Base-by-base conservation (phyloP, 2,113 vertebrate species). In the Hypomesus transpacificus region DNA sequence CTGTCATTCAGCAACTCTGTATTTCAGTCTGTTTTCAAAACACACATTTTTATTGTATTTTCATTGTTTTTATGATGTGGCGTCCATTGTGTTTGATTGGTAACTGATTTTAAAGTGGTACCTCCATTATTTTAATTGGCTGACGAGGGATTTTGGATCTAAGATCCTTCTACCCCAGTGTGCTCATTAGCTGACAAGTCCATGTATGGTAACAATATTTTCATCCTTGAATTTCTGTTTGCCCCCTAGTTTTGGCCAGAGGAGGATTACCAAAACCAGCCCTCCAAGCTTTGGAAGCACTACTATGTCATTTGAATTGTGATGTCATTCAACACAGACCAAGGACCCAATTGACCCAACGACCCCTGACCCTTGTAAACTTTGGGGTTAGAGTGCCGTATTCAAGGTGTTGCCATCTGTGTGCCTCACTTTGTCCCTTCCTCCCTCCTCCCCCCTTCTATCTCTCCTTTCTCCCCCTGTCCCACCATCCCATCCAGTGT, bases 371-470 rank as follows among this genome's bases (percentile, higher is more conserved):
- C 87, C 87, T 80, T 84, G 79, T 87, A 88, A 86, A 87, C 80
- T 72, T 22, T 7, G 74, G 64, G 75, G 83, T 82, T 74, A 82
- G 80, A 73, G 78, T 78, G 81, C 75, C 73, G 78, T 82, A 86
- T 88, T 87, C 75, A 84, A 87, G 85, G 87, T 84, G 85, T 80
- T 84, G 85, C 87, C 89, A 89, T 90, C 89, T 90, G 89, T 85
- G 89, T 71, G 84, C 85, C 85, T 86, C 77, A 77, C 70, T 84
- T 76, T 63, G 63, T 75, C 34, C 51, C 76, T 69, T 17, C 70
- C 53, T 69, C 61, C 79, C 80, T 78, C 82, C 82, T 75, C 83
- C 62, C 65, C 20, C n/a, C 59, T 51, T 20, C 26, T n/a, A 13
- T 69, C 34, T 70, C 63, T 74, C 74, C 31, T 65, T 65, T 65